Evolutionary conservation across 2,113 vertebrate species (phyloP), one percentile per base, ranked within the genome.

Genomic region (Ondatra zibethicus): DNA sequence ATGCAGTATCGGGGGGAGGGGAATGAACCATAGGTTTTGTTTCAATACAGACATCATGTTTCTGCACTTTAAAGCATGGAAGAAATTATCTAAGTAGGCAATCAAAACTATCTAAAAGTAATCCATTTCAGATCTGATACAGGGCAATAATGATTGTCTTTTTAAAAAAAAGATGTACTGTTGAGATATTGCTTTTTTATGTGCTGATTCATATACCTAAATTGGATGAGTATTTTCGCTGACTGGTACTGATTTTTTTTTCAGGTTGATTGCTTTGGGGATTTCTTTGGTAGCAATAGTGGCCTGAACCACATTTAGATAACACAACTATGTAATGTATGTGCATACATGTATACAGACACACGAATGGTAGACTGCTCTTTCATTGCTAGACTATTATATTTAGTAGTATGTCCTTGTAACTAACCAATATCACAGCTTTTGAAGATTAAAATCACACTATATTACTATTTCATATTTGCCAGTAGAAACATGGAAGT

Each of bases 321-420:
- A 96, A 98, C 98, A 97, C 97, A 97, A 92, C 87, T 86, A 94
- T 97, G 97, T 97, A 96, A 75, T 93, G 97, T 47, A 88, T 97
- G 94, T 97, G 93, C 97, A 96, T 97, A 97, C 82, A 95, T 86
- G 0, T 97, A 96, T 89, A 96, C 96, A 97, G 91, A 99, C 99
- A 99, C 98, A 98, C 98, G 99, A 99, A 99, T 97, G 98, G 98
- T 99, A 99, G 99, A 98, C 99, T 96, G 99, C 99, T 99, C 99
- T 99, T 99, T 99, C 99, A 99, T 99, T 99, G 99, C 98, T 99
- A 99, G 99, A 99, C 98, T 99, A 99, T 98, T 99, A 98, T 99
- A 99, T 98, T 99, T 99, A 99, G 99, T 98, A 98, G 98, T 97
- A 98, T 99, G 98, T 98, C 97, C 98, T 98, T 98, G 98, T 98